A percentile compares a stretch with the other conserved stretches of the same genome.
Conservation (phyloP, 30 jellyfish, hydroid and myxozoan species). For the Hydractinia symbiolongicarpus region DNA sequence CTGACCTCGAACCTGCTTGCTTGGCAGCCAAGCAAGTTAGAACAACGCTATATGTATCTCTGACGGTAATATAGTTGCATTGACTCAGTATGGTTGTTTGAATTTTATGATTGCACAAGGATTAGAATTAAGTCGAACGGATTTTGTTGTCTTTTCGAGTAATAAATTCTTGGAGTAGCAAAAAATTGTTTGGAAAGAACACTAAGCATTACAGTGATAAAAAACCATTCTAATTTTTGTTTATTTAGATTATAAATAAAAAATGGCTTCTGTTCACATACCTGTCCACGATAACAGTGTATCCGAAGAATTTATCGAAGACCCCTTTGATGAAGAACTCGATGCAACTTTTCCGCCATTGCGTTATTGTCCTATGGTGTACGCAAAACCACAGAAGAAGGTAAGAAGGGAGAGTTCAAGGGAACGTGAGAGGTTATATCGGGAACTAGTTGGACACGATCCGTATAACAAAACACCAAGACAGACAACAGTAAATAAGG, state of each 20-base stretch:
- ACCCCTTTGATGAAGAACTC: slow-evolving; percentile 23
- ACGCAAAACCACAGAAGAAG: slow-evolving; percentile 12
- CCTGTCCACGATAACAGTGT: slow-evolving; percentile 19
- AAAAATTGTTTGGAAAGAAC: too few species aligned
- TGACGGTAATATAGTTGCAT: too few species aligned
- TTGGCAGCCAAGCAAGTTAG: too few species aligned
- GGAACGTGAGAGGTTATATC: slow-evolving; percentile 34
- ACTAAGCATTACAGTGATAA: too few species aligned
- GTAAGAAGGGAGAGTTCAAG: slow-evolving; percentile 27
- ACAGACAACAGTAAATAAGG: background rate
- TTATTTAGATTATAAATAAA: background rate
- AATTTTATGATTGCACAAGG: too few species aligned
- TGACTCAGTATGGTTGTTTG: too few species aligned
- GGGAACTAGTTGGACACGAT: slow-evolving; percentile 39
- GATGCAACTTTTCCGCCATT: slow-evolving; percentile 49
- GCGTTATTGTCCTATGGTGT: slow-evolving; percentile 27
- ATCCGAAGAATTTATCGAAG: slow-evolving; percentile 29
- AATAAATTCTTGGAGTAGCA: too few species aligned
- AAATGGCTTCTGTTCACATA: slow-evolving; percentile 23
- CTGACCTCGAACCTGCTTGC: too few species aligned
- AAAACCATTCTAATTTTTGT: too few species aligned
- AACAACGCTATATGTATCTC: too few species aligned
- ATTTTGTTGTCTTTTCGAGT: too few species aligned
- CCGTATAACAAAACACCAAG: slow-evolving; percentile 12
- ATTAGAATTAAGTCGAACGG: too few species aligned